Percentiles rank a stretch among this genome's conserved stretches.
Conservation (phyloP, 2,888 invertebrate species). For the Tachystola acroxantha region DNA sequence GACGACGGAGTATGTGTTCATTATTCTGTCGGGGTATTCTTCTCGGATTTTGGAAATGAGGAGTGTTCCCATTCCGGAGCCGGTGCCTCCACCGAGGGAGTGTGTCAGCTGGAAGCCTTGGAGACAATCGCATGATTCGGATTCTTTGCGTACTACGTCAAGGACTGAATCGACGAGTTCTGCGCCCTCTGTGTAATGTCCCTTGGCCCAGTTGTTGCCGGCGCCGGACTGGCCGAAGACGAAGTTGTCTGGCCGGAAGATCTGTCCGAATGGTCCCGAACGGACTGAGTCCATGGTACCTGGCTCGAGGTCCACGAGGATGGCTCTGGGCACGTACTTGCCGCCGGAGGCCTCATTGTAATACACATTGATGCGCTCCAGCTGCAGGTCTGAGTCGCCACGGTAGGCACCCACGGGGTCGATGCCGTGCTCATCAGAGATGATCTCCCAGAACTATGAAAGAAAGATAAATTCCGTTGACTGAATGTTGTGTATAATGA, state of each 20-base stretch:
- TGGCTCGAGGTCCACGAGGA: slow-evolving; percentile 65
- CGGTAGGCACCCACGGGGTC: slow-evolving; percentile 93
- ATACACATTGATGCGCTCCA: slow-evolving; percentile 97
- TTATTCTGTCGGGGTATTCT: slow-evolving; percentile 93
- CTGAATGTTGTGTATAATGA: slow-evolving; percentile 30
- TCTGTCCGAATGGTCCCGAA: slow-evolving; percentile 83
- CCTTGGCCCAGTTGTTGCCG: slow-evolving; percentile 81
- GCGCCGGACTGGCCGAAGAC: slow-evolving; percentile 82
- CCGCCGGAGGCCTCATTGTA: slow-evolving; percentile 92
- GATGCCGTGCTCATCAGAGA: slow-evolving; percentile 96
- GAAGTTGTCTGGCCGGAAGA: slow-evolving; percentile 87
- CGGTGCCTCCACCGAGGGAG: slow-evolving; percentile 79
- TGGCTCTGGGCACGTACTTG: slow-evolving; percentile 66
- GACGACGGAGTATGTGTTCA: slow-evolving; percentile 91
- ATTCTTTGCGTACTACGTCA: slow-evolving; percentile 91
- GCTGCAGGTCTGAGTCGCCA: slow-evolving; percentile 92
- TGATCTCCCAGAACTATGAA: slow-evolving; percentile 91
- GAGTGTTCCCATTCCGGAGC: slow-evolving; percentile 81
- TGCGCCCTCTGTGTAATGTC: slow-evolving; percentile 84
- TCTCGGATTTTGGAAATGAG: slow-evolving; percentile 93
- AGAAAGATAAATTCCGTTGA: slow-evolving; percentile 83
- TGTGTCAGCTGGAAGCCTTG: slow-evolving; percentile 94
- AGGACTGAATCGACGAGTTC: slow-evolving; percentile 86
- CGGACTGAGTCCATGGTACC: slow-evolving; percentile 83
- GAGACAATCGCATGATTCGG: slow-evolving; percentile 94